A percentile compares a stretch with the other conserved stretches of the same genome.
Conservation (phyloP, 2,797 vertebrate species). For the Oryzias dopingdopingensis region DNA sequence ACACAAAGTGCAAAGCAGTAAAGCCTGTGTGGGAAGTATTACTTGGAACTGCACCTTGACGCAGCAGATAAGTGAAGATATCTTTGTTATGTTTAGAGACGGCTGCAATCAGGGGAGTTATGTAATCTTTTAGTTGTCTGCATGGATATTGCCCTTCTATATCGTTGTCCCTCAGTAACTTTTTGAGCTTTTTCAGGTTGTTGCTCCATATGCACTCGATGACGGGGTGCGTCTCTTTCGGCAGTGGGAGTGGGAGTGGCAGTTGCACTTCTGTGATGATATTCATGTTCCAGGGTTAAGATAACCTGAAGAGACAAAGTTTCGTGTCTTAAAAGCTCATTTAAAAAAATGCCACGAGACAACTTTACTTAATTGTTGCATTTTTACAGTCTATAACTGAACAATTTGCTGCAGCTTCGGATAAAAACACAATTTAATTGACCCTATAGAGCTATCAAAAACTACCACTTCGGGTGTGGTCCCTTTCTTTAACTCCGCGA, state of each 20-base stretch:
- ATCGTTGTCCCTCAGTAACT: background rate
- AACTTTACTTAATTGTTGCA: background rate
- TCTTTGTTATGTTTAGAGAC: slow-evolving; percentile 18
- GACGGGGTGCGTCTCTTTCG: slow-evolving; percentile 28
- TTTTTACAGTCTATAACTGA: too few relatives aligned
- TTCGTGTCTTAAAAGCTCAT: background rate
- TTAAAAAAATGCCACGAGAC: background rate
- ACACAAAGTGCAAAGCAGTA: slow-evolving; percentile 48
- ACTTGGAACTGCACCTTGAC: slow-evolving; percentile 26
- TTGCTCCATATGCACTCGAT: slow-evolving; percentile 34
- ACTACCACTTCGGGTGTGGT: too few relatives aligned
- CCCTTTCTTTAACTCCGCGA: too few relatives aligned
- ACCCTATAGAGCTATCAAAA: too few relatives aligned
- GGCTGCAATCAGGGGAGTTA: slow-evolving; percentile 44
- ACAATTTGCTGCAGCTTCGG: too few relatives aligned
- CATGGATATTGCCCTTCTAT: slow-evolving; percentile 45
- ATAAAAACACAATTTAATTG: too few relatives aligned
- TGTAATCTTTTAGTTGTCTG: slow-evolving; percentile 5
- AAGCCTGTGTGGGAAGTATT: accelerated
- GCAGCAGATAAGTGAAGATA: slow-evolving; percentile 35
- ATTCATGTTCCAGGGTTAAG: slow-evolving; percentile 13
- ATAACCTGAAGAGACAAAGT: slow-evolving; percentile 17
- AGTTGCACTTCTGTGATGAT: accelerated
- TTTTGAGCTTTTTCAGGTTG: background rate
- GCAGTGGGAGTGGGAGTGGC: accelerated